These are phyloP conservation scores for Nibea coibor DNA, from an alignment of 2,113 vertebrate genomes.

Conservation along the genomic window DNA sequence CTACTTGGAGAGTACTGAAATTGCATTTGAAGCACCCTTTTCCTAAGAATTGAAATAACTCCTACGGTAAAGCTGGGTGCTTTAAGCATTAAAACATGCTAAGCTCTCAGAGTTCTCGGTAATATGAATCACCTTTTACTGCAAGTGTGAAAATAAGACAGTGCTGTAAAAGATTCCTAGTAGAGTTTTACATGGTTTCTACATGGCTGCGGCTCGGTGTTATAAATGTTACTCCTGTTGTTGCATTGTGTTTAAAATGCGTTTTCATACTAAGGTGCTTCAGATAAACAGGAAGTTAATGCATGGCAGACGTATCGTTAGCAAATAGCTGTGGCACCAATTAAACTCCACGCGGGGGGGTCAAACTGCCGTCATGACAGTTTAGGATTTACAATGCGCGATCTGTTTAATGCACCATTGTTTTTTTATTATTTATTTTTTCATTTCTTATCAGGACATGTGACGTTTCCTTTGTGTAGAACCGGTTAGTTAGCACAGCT, in stretches of 20 bases:
- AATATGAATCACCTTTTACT: background rate
- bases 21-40: slow-evolving; percentile 36
- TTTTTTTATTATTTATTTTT: no score
- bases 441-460: background rate
- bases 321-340: slow-evolving; percentile 14
- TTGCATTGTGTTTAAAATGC: slow-evolving; percentile 9
- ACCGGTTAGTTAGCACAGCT: slow-evolving; percentile 9
- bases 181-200: slow-evolving; percentile 12
- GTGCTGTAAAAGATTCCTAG: background rate
- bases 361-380: background rate
- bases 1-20: slow-evolving; percentile 21
- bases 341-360: slow-evolving; percentile 6
- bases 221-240: slow-evolving; percentile 10
- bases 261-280: slow-evolving; percentile 2
- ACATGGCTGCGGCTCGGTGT: background rate
- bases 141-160: slow-evolving; percentile 26
- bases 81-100: slow-evolving; percentile 29
- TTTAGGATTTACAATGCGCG: background rate
- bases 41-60: slow-evolving; percentile 13
- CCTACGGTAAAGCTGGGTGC: background rate
- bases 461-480: background rate
- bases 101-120: background rate
- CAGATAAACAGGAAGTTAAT: background rate
- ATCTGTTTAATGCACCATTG: background rate
- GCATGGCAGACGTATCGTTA: slow-evolving; percentile 18